Conservation (phyloP, 2,113 vertebrate genomes). For the Lepidothrix coronata region DNA sequence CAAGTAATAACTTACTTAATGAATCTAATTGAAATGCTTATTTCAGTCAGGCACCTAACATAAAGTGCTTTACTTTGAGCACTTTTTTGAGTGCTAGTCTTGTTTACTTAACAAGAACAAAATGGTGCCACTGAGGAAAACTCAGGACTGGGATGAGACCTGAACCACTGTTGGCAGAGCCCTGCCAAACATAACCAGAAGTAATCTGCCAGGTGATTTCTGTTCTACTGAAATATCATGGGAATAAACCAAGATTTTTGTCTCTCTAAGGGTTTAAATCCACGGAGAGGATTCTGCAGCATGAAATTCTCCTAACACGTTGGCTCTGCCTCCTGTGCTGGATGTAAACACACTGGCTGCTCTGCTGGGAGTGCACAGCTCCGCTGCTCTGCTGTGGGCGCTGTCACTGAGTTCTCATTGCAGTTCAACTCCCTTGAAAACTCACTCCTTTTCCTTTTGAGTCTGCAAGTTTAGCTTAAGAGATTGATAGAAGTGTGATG, state of each 20-base stretch:
- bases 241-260: not conserved
- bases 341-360: not conserved
- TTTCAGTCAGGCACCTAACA: conserved; percentile 67
- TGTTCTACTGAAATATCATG: not conserved
- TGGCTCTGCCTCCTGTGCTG: not conserved
- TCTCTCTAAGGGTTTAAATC: conserved; percentile 8
- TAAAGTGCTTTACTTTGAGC: conserved; percentile 40
- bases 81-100: conserved; percentile 40
- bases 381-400: not conserved
- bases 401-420: not conserved
- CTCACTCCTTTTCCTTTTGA: not conserved
- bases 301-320: not conserved
- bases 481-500: not conserved
- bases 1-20: conserved; percentile 83
- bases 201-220: not conserved
- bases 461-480: not conserved
- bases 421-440: not conserved
- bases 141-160: not conserved
- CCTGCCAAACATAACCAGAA: not conserved
- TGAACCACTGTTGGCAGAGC: not conserved
- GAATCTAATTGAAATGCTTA: conserved; percentile 81
- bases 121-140: conserved; percentile 14
- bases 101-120: conserved; percentile 61
- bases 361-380: not conserved
- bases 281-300: not conserved